These are phyloP conservation scores for Felis catus DNA, from an alignment of 2,113 vertebrate species.

Conservation along the genomic window F.catus_Fca126_mat1.0 CM031418.1:94416501-94417000, in stretches of 20 bases:
- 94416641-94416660: no score
- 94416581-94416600: no score
- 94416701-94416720: no score
- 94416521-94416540: not conserved
- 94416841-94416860: conserved; percentile 3
- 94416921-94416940: not conserved
- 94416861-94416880: not conserved
- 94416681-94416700: no score
- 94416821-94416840: conserved; percentile 18
- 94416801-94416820: not conserved
- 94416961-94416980: not conserved
- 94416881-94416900: not conserved
- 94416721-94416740: no score
- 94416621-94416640: no score
- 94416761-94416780: no score
- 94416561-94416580: no score
- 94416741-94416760: no score
- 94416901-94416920: not conserved
- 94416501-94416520: not conserved
- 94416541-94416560: no score
- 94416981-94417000: not conserved
- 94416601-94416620: no score
- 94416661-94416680: no score
- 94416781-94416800: not conserved
- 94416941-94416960: not conserved